Percentiles rank a stretch among this genome's conserved stretches.
These are phyloP conservation scores for Limenitis camilla DNA, from an alignment of 2,888 invertebrate genomes.

Conservation along the genomic window DNA sequence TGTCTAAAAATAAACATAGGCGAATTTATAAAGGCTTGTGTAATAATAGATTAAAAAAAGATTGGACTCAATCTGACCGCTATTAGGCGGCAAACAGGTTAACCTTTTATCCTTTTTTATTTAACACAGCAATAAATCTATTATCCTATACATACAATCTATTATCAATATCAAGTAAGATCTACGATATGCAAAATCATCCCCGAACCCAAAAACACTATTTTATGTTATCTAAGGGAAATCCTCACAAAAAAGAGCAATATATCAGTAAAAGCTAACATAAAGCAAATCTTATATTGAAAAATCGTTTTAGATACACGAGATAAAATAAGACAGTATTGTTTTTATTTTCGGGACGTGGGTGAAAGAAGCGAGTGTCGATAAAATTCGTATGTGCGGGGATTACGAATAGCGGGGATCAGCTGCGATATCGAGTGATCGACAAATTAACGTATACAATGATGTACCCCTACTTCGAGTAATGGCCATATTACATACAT, in stretches of 20 bases:
- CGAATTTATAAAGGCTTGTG: no score
- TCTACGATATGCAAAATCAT: no score
- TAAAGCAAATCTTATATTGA: slow-evolving; percentile 1
- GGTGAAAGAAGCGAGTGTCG: background rate
- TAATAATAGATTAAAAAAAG: no score
- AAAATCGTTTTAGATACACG: background rate
- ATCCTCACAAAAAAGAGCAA: background rate
- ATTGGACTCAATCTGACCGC: no score
- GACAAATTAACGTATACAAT: background rate
- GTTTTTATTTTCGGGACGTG: slow-evolving; percentile 1
- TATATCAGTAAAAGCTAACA: background rate
- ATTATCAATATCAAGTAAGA: no score
- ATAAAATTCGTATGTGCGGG: background rate
- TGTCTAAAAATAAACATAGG: no score
- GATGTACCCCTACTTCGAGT: background rate
- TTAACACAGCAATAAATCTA: no score
- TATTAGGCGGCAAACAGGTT: no score
- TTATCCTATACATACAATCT: no score
- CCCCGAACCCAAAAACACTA: background rate
- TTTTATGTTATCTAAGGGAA: background rate
- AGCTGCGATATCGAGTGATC: background rate
- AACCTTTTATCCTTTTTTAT: no score
- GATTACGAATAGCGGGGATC: background rate
- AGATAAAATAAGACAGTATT: background rate
- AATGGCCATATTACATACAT: no score